A percentile compares a stretch with the other conserved stretches of the same genome.
phyloP scores from a whole-genome alignment of 2,797 vertebrate species.

The Tangara arthus region DNA sequence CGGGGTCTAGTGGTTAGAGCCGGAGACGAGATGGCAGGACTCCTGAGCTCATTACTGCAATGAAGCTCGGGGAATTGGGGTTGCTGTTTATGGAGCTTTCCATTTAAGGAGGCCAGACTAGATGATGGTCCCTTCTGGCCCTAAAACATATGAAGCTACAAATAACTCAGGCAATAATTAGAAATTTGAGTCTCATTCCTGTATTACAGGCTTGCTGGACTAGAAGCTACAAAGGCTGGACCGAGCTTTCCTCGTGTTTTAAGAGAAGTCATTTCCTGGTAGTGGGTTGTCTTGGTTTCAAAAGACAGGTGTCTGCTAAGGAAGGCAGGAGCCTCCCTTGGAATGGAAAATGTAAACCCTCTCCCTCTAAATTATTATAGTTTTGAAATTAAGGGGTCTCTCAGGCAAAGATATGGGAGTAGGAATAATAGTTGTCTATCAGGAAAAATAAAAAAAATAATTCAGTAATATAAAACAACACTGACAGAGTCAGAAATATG shows the following conservation, averaged over 20 bases:
- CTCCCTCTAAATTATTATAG: neutral
- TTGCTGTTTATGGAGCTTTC: conserved; percentile 36
- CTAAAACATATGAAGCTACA: conserved; percentile 38
- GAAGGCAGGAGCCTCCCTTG: neutral
- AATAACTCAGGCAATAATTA: conserved; percentile 51
- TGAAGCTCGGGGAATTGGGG: neutral
- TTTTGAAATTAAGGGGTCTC: neutral
- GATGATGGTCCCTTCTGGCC: conserved; percentile 53
- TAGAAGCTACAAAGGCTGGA: conserved; percentile 21
- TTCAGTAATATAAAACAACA: neutral
- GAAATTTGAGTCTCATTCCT: conserved; percentile 50
- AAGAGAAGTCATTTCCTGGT: conserved; percentile 52
- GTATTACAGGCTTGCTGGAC: conserved; percentile 35
- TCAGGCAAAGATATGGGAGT: neutral
- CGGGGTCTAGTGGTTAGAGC: neutral
- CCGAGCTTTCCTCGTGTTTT: neutral
- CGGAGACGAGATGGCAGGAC: neutral
- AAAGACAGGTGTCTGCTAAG: neutral
- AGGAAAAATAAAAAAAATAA: neutral
- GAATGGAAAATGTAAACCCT: neutral
- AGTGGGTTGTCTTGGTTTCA: neutral
- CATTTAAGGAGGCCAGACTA: conserved; percentile 36
- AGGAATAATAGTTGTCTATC: neutral
- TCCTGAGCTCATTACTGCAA: conserved; percentile 21
- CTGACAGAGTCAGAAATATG: neutral